Base-by-base conservation (phyloP, 2,797 vertebrate genomes). In the Tarsius wallacei region DNA sequence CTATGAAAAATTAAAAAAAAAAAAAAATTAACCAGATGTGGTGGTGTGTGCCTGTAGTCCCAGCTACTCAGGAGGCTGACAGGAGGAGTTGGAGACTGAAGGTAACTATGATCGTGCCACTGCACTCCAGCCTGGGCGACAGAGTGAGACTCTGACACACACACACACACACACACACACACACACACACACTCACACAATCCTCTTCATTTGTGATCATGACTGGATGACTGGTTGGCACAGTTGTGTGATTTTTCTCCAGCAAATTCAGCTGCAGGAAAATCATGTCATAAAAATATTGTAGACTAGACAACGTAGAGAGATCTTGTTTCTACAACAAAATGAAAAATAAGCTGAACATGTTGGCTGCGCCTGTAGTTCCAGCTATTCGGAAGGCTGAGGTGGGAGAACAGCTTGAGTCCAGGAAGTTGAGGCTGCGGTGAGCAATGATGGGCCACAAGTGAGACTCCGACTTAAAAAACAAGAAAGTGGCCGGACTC, bases 251-350 rank as follows among this genome's bases (percentile, higher is more conserved):
- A 59, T 53, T 84, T n/a, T 76, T 90, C 64, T 57, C 55, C 8
- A 68, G 78, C 28, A 78, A 89, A 73, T 47, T 63, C 53, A 80
- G 64, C 24, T 74, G 26, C 28, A 93, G 66, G n/a, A 84, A 90
- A 80, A 57, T 42, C 1, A 1, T 77, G 12, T 90, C 59, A 68
- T 90, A 17, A 49, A 84, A 64, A 89, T 31, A n/a, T 70, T 81
- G 73, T 42, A 42, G 42, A 42, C 42, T 42, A 42, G 42, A 42
- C 42, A 42, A 42, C 42, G 42, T 42, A 42, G 42, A 42, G 1
- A 66, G 31, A 66, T 16, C 64, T 16, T n/a, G 31, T 66, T 31
- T 66, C 15, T 66, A 66, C 31, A 17, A 66, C n/a, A 66, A 66
- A n/a, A 3, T 19, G n/a, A n/a, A 66, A 66, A 66, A 66, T n/a